Evolutionary conservation across 2,113 vertebrate genomes (phyloP).

Genomic region (Brachypteracias leptosomus): DNA sequence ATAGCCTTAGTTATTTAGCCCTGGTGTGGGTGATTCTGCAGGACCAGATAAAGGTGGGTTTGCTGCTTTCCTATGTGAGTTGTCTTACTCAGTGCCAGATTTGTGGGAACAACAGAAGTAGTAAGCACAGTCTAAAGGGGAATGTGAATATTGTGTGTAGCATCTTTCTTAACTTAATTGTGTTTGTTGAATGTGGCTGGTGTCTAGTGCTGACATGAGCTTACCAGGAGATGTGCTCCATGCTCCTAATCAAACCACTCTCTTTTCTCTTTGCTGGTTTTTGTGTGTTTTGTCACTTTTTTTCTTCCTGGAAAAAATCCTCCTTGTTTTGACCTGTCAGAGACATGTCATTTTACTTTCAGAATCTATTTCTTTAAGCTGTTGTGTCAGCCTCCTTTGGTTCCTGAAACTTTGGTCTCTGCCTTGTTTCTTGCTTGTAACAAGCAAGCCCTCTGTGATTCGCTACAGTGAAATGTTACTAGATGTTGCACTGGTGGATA

Average conservation of each 20-base stretch:
- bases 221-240: neutral
- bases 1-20: neutral
- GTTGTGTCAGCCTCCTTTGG: neutral
- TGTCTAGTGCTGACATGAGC: neutral
- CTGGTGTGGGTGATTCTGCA: neutral
- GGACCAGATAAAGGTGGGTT: neutral
- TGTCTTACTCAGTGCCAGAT: neutral
- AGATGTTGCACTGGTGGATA: neutral
- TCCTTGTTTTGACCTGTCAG: neutral
- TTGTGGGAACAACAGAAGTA: neutral
- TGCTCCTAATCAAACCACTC: neutral
- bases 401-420: neutral
- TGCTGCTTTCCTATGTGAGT: neutral
- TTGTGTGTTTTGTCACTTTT: neutral
- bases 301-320: neutral
- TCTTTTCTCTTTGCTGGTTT: neutral
- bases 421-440: neutral
- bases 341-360: neutral
- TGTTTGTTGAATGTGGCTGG: neutral
- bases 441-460: neutral
- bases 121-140: neutral
- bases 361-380: neutral
- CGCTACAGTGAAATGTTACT: neutral
- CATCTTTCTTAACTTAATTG: neutral
- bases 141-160: neutral